Conservation (phyloP, 1,140 invertebrate genomes). For the Caerostris extrusa region DNA sequence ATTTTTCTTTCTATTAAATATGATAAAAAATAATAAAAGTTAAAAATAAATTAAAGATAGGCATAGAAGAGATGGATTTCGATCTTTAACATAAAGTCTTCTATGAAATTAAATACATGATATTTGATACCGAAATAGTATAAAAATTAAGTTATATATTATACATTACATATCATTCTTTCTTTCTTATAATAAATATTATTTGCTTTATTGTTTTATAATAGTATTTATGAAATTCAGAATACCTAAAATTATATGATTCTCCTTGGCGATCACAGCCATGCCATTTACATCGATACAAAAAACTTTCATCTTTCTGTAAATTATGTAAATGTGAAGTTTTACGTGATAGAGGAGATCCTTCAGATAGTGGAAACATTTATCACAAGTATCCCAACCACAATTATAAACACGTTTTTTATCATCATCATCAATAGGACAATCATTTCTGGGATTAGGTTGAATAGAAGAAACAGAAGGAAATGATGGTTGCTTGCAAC, state of each 20-base stretch:
- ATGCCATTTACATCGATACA: constrained; percentile 90
- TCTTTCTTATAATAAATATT: no score
- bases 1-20: no score
- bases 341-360: constrained; percentile 72
- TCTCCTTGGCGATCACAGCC: constrained; percentile 97
- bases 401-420: constrained; percentile 71
- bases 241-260: constrained; percentile 92
- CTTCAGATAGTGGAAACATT: constrained; percentile 59
- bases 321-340: constrained; percentile 58
- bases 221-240: not conserved
- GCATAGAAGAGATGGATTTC: not conserved
- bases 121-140: not conserved
- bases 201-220: no score
- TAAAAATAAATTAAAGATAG: no score
- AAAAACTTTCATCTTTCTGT: constrained; percentile 68
- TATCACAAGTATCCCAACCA: constrained; percentile 74
- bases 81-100: not conserved
- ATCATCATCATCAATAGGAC: constrained; percentile 52
- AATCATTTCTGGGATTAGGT: not conserved
- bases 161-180: not conserved
- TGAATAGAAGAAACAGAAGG: constrained; percentile 65
- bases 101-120: not conserved
- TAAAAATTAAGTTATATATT: not conserved
- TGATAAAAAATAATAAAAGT: no score
- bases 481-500: constrained; percentile 71